Base-by-base conservation (phyloP, 2,113 vertebrate genomes). In the Alexandromys fortis region DNA sequence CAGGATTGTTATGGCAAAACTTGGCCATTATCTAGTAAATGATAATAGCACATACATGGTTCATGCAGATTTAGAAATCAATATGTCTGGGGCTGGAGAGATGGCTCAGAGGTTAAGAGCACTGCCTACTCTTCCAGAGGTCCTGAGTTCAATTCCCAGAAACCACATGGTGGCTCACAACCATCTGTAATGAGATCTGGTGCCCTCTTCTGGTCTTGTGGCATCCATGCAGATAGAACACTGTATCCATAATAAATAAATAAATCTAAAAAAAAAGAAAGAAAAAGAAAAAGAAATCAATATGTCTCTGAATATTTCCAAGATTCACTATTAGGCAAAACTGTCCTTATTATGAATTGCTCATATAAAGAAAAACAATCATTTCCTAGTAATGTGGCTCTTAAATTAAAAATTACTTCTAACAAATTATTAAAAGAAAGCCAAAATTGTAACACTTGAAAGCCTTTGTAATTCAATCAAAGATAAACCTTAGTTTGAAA, bases 341-440 rank as follows among this genome's bases (percentile, higher is more conserved):
- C 61, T 78, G 1, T 0, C 22, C 42, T 22, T 67, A 3, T n/a
- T 78, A n/a, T 83, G 45, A 92, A 83, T 33, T 75, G 95, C 8
- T 33, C 22, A 92, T 73, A 90, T 11, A 90, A 42, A 95, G 1
- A 58, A 10, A 65, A 90, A 76, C 12, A 92, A 45, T 86, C 92
- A 75, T 24, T 86, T 19, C 33, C 91, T 30, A 35, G 26, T 73
- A 47, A 22, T 78, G 2, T 83, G 11, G 10, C 24, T 90, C 35
- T n/a, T 90, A 92, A 85, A 94, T 11, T 3, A 89, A 86, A 96
- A 86, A 79, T 42, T 24, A 55, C 35, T 68, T 89, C 22, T 87
- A 82, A 76, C 47, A 87, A 90, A 72, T 73, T 82, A 0, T 52
- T 87, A 33, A 58, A 35, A 70, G 13, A 85, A 79, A 55, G 2